Percentiles rank a stretch among this genome's conserved stretches.
phyloP scores from a whole-genome alignment of 2,888 invertebrate genomes.

The Cephus pulcher region DNA sequence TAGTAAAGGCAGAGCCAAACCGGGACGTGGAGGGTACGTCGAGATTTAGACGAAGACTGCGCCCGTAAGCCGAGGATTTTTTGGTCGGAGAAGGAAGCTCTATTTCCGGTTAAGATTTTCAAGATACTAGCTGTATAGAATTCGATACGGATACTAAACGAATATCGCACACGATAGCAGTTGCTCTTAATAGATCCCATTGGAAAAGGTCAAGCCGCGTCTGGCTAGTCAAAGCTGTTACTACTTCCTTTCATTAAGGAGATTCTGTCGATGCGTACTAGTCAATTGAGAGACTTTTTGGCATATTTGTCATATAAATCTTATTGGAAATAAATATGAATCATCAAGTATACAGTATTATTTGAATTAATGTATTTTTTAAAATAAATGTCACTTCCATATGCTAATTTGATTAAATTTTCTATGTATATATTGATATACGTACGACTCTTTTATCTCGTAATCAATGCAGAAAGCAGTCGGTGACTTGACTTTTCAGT shows the following conservation, averaged over 20 bases:
- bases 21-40: slow-evolving; percentile 12
- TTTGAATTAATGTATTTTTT: too few species aligned
- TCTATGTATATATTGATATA: too few species aligned
- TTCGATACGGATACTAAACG: background rate
- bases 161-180: background rate
- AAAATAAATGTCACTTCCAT: too few species aligned
- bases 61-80: background rate
- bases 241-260: background rate
- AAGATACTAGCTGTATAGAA: background rate
- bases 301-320: too few species aligned
- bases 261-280: too few species aligned
- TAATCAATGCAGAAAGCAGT: too few species aligned
- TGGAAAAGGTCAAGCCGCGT: background rate
- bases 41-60: slow-evolving; percentile 7
- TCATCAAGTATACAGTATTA: too few species aligned
- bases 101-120: slow-evolving; percentile 47
- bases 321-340: too few species aligned
- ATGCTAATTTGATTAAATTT: too few species aligned
- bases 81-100: slow-evolving; percentile 39
- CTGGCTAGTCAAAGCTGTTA: background rate
- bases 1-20: slow-evolving; percentile 9
- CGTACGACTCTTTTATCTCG: too few species aligned
- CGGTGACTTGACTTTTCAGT: too few species aligned
- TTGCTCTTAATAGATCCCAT: background rate
- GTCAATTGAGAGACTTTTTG: too few species aligned